Evolutionary conservation across 1,140 invertebrate species (phyloP).

Genomic region (Sycophila sp.): DNA sequence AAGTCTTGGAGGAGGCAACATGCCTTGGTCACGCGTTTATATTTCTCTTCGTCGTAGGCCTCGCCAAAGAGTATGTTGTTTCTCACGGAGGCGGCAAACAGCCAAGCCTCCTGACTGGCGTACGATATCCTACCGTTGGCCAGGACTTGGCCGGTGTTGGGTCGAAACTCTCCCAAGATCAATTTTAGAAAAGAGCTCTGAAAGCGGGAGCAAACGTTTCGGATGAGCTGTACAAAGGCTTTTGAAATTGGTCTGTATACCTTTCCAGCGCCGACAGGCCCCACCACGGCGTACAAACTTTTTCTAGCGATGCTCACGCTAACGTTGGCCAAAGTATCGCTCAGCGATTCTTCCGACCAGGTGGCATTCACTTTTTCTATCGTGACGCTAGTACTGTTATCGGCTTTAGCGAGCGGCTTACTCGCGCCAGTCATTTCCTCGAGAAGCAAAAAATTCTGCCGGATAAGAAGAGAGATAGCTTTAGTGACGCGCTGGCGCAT

Average conservation of each 20-base stretch:
- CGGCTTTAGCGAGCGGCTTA: background rate
- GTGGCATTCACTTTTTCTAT: conserved; percentile 24
- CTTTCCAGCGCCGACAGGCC: conserved; percentile 85
- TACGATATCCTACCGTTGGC: conserved; percentile 75
- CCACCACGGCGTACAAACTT: conserved; percentile 79
- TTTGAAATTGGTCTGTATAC: conserved; percentile 60
- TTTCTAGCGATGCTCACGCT: conserved; percentile 73
- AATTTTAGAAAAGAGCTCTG: conserved; percentile 81
- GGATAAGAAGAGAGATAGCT: conserved; percentile 2
- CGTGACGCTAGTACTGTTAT: background rate
- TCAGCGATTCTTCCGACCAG: conserved; percentile 42
- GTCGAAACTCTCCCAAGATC: conserved; percentile 76
- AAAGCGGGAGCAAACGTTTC: conserved; percentile 37
- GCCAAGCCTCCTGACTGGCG: conserved; percentile 81
- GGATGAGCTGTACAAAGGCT: background rate
- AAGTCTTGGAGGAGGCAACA: conserved; percentile 85
- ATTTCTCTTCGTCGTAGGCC: conserved; percentile 72
- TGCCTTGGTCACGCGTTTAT: conserved; percentile 77
- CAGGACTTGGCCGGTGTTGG: conserved; percentile 71
- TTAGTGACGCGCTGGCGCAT: background rate
- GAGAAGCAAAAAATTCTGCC: conserved; percentile 57
- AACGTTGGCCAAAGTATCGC: conserved; percentile 71
- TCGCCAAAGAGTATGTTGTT: conserved; percentile 63
- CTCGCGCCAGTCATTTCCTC: conserved; percentile 61
- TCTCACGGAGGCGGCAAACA: conserved; percentile 49